Percentiles rank a stretch among this genome's conserved stretches.
These are phyloP conservation scores for Athene cunicularia DNA, from an alignment of 2,113 vertebrate species.

Conservation along the genomic window DNA sequence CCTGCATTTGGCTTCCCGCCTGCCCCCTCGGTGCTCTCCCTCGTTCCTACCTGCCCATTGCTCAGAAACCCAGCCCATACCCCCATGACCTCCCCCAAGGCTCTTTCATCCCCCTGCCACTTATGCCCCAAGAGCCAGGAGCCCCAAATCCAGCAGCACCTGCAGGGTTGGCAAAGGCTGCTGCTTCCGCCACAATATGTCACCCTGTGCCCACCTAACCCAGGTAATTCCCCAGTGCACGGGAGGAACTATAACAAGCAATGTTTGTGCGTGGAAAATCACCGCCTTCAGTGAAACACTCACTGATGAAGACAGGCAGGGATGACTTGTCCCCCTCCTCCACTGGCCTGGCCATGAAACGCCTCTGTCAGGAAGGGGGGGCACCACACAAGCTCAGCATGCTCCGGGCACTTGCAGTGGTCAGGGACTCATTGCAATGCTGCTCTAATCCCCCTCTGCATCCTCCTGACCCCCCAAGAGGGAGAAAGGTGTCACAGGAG, in stretches of 20 bases:
- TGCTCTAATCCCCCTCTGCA: background rate
- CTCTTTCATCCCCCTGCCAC: background rate
- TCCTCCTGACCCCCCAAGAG: too few species aligned
- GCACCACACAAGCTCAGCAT: background rate
- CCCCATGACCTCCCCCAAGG: accelerated
- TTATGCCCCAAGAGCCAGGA: background rate
- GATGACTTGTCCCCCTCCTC: background rate
- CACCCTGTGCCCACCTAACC: background rate
- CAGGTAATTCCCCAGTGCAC: background rate
- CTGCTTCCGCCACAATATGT: background rate
- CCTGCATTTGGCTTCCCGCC: background rate
- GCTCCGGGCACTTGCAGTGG: background rate
- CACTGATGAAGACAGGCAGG: background rate
- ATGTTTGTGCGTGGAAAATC: accelerated
- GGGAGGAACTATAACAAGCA: background rate
- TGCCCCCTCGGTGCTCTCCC: background rate
- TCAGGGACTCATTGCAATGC: background rate
- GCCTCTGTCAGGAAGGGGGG: background rate
- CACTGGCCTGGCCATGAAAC: background rate
- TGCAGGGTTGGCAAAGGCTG: background rate
- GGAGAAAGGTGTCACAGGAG: background rate
- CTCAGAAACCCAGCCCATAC: background rate
- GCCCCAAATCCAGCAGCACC: background rate
- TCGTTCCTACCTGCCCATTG: background rate
- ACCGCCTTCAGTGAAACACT: background rate